Evolutionary conservation across 2,888 invertebrate species (phyloP), one percentile per base, ranked within the genome.

Genomic region (Apantesis nais): DNA sequence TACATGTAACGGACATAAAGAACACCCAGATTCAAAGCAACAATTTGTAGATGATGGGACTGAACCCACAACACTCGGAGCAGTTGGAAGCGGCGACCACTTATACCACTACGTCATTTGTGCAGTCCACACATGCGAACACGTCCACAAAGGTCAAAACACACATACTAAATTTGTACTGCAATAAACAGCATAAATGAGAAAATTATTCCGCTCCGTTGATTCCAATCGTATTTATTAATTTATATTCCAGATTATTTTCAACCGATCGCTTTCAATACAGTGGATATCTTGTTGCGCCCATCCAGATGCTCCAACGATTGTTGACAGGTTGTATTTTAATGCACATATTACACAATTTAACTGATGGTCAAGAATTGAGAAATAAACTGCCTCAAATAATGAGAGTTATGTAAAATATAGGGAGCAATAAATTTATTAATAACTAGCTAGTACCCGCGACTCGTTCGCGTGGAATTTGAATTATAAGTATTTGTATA

Each of bases 231-330:
- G 73, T 75, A 74, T 67, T 70, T 70, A 74, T 72, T 75, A 75
- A 77, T 80, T 80, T 73, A 75, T 80, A 77, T 72, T 73, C 70
- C 67, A 44, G 62, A 72, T 79, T 71, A 65, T 79, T 75, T 80
- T 75, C 80, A 48, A 61, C 68, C 70, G 80, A 80, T 74, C 74
- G 77, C 66, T 62, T 75, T 71, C 70, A 77, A 78, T 70, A 72
- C 66, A 58, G 55, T 66, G 44, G 67, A 71, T 73, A 75, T 80
- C 69, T 74, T 69, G 78, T 67, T 72, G 72, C 64, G 25, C 67
- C 55, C 66, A 55, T 14, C 55, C 25, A 29, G 25, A 14, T 14
- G 55, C 25, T 9, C 22, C n/a, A 52, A 22, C 25, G 4, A 25
- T 12, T 25, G 55, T n/a, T 25, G 14, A 55, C 55, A 55, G 11